phyloP scores from a whole-genome alignment of 2,797 vertebrate genomes.

The Coregonus suidteri region DNA sequence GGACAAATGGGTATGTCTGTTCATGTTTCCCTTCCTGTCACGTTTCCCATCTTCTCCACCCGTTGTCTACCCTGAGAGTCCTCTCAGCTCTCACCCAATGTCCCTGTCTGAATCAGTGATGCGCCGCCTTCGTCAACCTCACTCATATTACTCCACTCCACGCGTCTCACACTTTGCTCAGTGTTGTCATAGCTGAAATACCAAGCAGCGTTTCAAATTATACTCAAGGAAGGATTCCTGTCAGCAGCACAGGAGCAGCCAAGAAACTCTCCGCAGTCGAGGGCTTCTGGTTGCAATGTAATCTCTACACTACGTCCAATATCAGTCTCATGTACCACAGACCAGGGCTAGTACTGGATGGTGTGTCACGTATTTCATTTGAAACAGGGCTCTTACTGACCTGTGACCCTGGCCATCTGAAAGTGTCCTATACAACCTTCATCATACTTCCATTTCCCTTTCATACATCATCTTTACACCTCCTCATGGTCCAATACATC shows the following conservation, averaged over 20 bases:
- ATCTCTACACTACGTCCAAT: not conserved
- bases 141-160: not conserved
- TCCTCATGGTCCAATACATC: not conserved
- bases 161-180: not conserved
- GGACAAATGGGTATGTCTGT: conserved; percentile 80
- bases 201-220: conserved; percentile 9
- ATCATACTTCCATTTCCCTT: not conserved
- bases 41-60: not conserved
- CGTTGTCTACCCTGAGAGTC: conserved; percentile 4
- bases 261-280: not conserved
- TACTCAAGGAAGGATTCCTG: not conserved
- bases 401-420: not conserved
- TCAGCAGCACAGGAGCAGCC: not conserved
- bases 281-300: not conserved
- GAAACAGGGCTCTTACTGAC: not conserved
- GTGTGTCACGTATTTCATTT: not conserved
- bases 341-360: not conserved
- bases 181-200: conserved; percentile 17
- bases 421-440: not conserved
- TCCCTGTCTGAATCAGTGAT: not conserved
- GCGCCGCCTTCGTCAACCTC: not conserved
- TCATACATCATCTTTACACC: too few species aligned
- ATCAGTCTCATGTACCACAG: not conserved
- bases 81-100: conserved; percentile 2
- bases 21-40: conserved; percentile 9